Evolutionary conservation across 2,888 invertebrate genomes (phyloP), one percentile per base, ranked within the genome.

Genomic region (Pyrochroa serraticornis): DNA sequence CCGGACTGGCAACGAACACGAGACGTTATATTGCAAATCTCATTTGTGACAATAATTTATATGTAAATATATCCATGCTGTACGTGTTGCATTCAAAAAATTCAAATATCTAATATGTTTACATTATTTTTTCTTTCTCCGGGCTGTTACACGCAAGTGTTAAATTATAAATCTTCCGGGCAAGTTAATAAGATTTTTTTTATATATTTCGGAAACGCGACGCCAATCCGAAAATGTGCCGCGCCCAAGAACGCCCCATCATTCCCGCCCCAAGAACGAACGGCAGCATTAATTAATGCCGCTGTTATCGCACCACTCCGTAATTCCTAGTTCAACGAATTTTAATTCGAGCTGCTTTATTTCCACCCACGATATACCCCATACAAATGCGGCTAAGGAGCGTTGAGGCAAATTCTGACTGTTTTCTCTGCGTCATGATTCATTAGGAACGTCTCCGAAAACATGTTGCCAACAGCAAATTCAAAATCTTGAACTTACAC

Each of bases 1-100:
- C 62, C 53, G 55, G 73, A 69, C 70, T 75, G 44, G 64, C 51
- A 72, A 74, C 67, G 64, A 71, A 61, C 68, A 36, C 60, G 69
- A 71, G 72, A 75, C 75, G 76, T 74, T 76, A 75, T 77, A 77
- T 76, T 75, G 77, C 77, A 77, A 77, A 77, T 77, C 77, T 77
- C 77, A 77, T 77, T 77, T 77, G 77, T 72, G 76, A 76, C 77
- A 76, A 77, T 77, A 77, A 77, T 77, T 77, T 77, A 77, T 77
- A 77, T 77, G 77, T 77, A 77, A 77, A 77, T 77, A 77, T 75
- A 77, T 76, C 75, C 74, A 65, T 64, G 71, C 67, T 67, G 70
- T 71, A 74, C 73, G 74, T 73, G 75, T 71, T 73, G 73, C 72
- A 74, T 72, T 71, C 66, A 68, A 71, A 72, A 74, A 69, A 67